Conservation (phyloP, 2,888 invertebrate species). For the Osmoderma eremita region DNA sequence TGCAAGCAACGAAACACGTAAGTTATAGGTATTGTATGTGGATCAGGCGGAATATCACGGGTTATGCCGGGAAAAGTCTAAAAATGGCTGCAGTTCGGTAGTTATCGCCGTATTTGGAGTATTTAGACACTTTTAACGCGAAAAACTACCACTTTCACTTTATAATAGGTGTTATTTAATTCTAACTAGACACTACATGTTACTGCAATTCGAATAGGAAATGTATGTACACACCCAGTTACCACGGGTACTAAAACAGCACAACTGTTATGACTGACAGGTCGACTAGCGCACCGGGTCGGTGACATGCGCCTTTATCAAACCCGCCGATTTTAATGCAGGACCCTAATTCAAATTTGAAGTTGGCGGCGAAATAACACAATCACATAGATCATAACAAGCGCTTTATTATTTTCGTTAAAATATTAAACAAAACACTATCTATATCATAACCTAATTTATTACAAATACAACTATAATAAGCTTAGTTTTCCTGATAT, state of each 20-base stretch:
- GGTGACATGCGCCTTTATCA: slow-evolving; percentile 34
- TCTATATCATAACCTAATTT: slow-evolving; percentile 30
- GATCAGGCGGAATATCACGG: slow-evolving; percentile 47
- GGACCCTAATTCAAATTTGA: slow-evolving; percentile 11
- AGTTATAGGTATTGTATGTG: slow-evolving; percentile 53
- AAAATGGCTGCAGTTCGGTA: slow-evolving; percentile 35
- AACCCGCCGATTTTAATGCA: slow-evolving; percentile 38
- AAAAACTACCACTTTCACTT: slow-evolving; percentile 12
- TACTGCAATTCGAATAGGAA: slow-evolving; percentile 31
- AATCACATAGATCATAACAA: neutral
- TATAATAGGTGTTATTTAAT: slow-evolving; percentile 27
- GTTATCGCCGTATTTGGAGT: slow-evolving; percentile 9
- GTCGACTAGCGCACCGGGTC: slow-evolving; percentile 46
- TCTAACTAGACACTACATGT: slow-evolving; percentile 26
- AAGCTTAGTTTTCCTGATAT: slow-evolving; percentile 58
- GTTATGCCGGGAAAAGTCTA: slow-evolving; percentile 41
- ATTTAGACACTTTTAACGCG: slow-evolving; percentile 10
- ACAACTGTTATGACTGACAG: slow-evolving; percentile 50
- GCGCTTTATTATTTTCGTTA: slow-evolving; percentile 3
- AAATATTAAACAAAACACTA: slow-evolving; percentile 7
- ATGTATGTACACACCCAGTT: slow-evolving; percentile 49
- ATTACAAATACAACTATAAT: slow-evolving; percentile 45
- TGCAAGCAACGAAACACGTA: slow-evolving; percentile 51
- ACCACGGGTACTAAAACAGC: slow-evolving; percentile 46
- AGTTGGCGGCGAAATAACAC: neutral